phyloP scores from a whole-genome alignment of 2,888 invertebrate genomes.

The Byasa hedistus region DNA sequence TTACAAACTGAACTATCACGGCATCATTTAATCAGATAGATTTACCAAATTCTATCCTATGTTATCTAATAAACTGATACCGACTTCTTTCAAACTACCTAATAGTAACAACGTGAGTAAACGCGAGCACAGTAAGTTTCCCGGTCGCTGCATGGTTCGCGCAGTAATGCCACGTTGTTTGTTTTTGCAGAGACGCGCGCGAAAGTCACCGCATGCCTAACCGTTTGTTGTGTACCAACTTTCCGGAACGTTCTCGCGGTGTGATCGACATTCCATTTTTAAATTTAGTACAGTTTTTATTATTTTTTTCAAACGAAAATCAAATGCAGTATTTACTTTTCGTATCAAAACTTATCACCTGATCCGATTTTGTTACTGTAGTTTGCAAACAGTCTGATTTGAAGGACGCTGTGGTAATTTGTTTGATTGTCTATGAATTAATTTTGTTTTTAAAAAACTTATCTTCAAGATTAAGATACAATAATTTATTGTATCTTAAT shows the following conservation, averaged over 20 bases:
- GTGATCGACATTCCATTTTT: conserved; percentile 27
- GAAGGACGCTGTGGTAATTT: no score
- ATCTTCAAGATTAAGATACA: no score
- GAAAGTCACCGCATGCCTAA: conserved; percentile 77
- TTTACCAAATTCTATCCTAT: neutral
- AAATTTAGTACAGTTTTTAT: conserved; percentile 2
- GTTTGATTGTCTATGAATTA: no score
- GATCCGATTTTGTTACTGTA: no score
- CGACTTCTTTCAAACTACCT: neutral
- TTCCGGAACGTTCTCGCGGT: conserved; percentile 22
- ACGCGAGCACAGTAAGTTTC: neutral
- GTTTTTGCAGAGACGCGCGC: conserved; percentile 69
- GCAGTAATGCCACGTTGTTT: conserved; percentile 50
- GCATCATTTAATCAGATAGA: neutral
- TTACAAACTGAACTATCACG: no score
- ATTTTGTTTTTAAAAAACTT: no score
- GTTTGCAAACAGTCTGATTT: no score
- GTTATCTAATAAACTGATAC: neutral
- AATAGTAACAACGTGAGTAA: neutral
- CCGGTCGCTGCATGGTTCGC: conserved; percentile 39
- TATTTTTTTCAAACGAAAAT: conserved; percentile 4
- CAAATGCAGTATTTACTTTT: conserved; percentile 7
- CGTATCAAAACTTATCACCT: neutral
- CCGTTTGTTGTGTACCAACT: conserved; percentile 48
- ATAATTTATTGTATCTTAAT: no score